Conservation (phyloP, 2,113 vertebrate genomes). For the Daboia siamensis region DNA sequence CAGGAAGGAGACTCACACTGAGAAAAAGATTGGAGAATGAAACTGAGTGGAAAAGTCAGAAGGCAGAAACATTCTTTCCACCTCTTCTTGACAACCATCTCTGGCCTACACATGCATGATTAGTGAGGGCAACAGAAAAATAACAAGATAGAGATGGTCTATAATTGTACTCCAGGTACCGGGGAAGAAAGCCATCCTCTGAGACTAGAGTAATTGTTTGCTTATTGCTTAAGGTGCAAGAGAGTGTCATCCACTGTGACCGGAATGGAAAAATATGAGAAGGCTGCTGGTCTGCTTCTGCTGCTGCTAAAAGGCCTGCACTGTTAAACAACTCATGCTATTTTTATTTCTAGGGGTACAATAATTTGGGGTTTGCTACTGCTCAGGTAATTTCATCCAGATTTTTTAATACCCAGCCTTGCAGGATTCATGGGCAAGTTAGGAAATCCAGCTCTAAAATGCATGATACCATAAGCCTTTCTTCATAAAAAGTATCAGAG, state of each 20-base stretch:
- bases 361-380: constrained; percentile 36
- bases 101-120: constrained; percentile 9
- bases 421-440: constrained; percentile 43
- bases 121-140: constrained; percentile 21
- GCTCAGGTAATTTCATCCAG: constrained; percentile 38
- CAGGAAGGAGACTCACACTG: neutral
- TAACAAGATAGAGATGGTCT: constrained; percentile 11
- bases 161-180: constrained; percentile 14
- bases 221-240: constrained; percentile 44
- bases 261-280: constrained; percentile 38
- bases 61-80: constrained; percentile 11
- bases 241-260: constrained; percentile 13
- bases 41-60: neutral
- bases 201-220: constrained; percentile 39
- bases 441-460: constrained; percentile 44
- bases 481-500: constrained; percentile 31
- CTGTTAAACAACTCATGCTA: constrained; percentile 32
- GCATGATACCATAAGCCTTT: constrained; percentile 40
- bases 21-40: neutral
- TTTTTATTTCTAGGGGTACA: neutral
- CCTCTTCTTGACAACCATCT: neutral
- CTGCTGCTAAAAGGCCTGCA: constrained; percentile 4
- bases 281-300: neutral
- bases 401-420: constrained; percentile 40
- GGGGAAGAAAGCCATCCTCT: constrained; percentile 29